Percentiles rank a stretch among this genome's conserved stretches.
phyloP scores from a whole-genome alignment of 2,113 vertebrate species.

The Himantopus leucocephalus region DNA sequence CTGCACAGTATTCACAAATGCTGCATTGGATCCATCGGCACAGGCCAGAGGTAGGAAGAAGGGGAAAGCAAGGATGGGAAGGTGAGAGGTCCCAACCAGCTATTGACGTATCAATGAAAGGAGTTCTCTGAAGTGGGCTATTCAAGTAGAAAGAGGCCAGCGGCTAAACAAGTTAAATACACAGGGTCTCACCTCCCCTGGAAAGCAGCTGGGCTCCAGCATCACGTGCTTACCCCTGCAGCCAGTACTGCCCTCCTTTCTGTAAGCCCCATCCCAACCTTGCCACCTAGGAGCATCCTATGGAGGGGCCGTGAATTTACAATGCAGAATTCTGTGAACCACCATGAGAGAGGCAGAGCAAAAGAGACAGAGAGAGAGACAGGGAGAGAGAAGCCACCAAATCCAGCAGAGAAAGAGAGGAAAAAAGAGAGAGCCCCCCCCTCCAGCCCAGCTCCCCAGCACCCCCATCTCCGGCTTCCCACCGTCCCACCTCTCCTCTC shows the following conservation, averaged over 20 bases:
- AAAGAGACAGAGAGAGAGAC: neutral
- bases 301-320: neutral
- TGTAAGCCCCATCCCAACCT: conserved; percentile 1
- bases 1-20: conserved; percentile 69
- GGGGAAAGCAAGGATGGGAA: conserved; percentile 51
- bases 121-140: conserved; percentile 2
- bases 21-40: conserved; percentile 60
- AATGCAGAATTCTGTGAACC: conserved; percentile 68
- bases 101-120: neutral
- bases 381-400: conserved; percentile 40
- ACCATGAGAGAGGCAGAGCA: neutral
- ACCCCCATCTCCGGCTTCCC: neutral
- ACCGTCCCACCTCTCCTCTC: conserved; percentile 13
- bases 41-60: conserved; percentile 45
- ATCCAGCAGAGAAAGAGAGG: conserved; percentile 7
- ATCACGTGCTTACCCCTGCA: neutral
- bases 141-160: conserved; percentile 28
- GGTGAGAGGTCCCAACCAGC: conserved; percentile 32
- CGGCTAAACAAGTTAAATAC: neutral
- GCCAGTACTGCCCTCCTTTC: neutral
- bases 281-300: neutral
- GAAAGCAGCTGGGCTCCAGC: conserved; percentile 28
- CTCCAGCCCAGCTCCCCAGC: neutral
- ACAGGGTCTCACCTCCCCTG: neutral
- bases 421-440: neutral